Evolutionary conservation across 2,797 vertebrate species (phyloP).

Genomic region (Eulemur albifrons): DNA sequence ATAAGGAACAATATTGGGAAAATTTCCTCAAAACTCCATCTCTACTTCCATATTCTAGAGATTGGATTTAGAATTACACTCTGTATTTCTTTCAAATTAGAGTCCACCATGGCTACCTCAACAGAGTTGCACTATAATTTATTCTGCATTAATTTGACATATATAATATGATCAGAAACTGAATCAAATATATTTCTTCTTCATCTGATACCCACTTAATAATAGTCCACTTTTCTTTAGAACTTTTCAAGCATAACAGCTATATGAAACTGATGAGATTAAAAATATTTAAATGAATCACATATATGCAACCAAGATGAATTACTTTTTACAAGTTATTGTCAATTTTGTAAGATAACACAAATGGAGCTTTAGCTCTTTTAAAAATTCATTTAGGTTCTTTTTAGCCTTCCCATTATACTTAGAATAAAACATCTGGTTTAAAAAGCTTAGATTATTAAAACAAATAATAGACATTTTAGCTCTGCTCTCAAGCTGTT

Average conservation of each 20-base stretch:
- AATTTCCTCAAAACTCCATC: not conserved
- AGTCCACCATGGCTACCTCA: not conserved
- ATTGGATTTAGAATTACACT: not conserved
- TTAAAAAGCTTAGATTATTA: slow-evolving; percentile 64
- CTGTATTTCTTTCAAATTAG: not conserved
- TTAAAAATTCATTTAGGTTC: slow-evolving; percentile 48
- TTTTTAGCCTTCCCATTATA: slow-evolving; percentile 28
- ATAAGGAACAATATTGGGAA: not conserved
- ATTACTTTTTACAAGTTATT: slow-evolving; percentile 41
- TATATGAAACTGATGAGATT: not conserved
- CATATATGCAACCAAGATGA: slow-evolving; percentile 18
- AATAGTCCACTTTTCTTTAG: not conserved
- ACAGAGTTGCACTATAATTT: not conserved
- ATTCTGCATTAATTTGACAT: not conserved
- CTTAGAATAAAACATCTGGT: slow-evolving; percentile 55
- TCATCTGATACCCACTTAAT: not conserved
- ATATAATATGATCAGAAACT: not conserved
- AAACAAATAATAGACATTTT: slow-evolving; percentile 59
- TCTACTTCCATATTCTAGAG: not conserved
- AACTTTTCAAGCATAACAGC: not conserved
- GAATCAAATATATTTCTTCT: slow-evolving; percentile 27
- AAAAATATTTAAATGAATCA: slow-evolving; percentile 59
- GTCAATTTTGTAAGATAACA: slow-evolving; percentile 32
- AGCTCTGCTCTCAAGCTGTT: slow-evolving; percentile 42
- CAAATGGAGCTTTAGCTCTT: slow-evolving; percentile 26